Evolutionary conservation across 2,888 invertebrate species (phyloP), one percentile per base, ranked within the genome.

Genomic region (Drosophila prostipennis): DNA sequence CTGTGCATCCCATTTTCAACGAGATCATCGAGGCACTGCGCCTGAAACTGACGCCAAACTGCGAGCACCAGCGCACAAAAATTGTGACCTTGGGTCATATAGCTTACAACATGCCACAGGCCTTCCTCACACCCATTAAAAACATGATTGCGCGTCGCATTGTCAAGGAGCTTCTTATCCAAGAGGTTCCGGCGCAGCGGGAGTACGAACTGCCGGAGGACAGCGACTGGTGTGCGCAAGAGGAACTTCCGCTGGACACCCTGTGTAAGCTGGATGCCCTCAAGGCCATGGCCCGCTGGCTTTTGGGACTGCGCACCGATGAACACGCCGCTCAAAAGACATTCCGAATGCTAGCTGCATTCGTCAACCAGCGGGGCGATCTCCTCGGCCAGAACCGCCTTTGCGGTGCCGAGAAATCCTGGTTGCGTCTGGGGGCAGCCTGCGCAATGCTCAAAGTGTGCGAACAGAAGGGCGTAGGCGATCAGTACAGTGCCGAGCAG

Each of bases 361-460:
- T 99, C 89, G 96, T 99, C 48, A 94, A 96, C 73, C 97, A 98
- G 91, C 97, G 98, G 89, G 99, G 98, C 13, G 97, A 97, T 91
- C 93, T 98, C 60, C 92, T 93, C 1, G 94, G 96, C 91, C 95
- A 96, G 91, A 95, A 95, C 72, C 94, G 95, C 72, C 91, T 95
- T 71, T 96, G 96, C 48, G 94, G 94, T 87, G 96, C 97, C 7
- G 99, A 99, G 92, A 97, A 97, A 95, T 97, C 98, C 2, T 97
- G 98, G 95, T 91, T 99, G 49, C 94, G 99, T 65, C 93, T 99
- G 42, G 96, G 97, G 13, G 98, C 99, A 6, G 99, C 98, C 59
- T 97, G 97, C 91, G 98, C 98, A 51, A 98, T 99, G 96, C 93
- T 99, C 55, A 99, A 98, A 93, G 96, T 99, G 52, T 98, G 98